Conservation (phyloP, 2,888 invertebrate genomes). For the Scelioninae gen. 2 region DNA sequence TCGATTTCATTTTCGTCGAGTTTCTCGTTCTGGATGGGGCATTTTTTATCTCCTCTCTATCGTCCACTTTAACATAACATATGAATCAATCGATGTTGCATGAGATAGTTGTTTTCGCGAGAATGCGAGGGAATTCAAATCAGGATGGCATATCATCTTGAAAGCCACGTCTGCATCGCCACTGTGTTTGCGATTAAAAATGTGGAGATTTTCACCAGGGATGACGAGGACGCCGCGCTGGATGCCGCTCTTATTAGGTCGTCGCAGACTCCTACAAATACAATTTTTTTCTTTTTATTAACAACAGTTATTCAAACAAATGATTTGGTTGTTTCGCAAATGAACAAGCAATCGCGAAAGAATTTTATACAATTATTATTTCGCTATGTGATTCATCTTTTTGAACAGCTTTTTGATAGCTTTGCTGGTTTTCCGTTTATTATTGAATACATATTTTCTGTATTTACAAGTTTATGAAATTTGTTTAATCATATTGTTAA, state of each 20-base stretch:
- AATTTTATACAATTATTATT: too few relatives aligned
- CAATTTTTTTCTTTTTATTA: too few relatives aligned
- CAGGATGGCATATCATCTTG: constrained; percentile 72
- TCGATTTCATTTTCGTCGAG: not conserved
- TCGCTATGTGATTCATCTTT: too few relatives aligned
- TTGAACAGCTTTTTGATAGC: too few relatives aligned
- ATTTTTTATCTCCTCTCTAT: too few relatives aligned
- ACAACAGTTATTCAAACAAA: too few relatives aligned
- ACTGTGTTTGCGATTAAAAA: constrained; percentile 64
- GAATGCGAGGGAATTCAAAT: constrained; percentile 30
- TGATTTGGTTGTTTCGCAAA: too few relatives aligned
- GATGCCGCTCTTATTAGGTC: constrained; percentile 72
- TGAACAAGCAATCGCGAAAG: too few relatives aligned
- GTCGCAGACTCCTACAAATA: constrained; percentile 71
- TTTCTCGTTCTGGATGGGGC: constrained; percentile 16
- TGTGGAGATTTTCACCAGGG: constrained; percentile 67
- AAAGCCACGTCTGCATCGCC: constrained; percentile 65
- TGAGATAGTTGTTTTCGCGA: constrained; percentile 41
- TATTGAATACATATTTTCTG: too few relatives aligned
- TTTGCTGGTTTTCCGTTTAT: too few relatives aligned
- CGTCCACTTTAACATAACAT: constrained; percentile 29
- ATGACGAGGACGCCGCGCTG: constrained; percentile 70
- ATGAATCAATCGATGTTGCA: constrained; percentile 56
- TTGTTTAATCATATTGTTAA: too few relatives aligned
- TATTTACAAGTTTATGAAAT: too few relatives aligned